phyloP scores from a whole-genome alignment of 2,113 vertebrate species.

The Odocoileus hemionus region DNA sequence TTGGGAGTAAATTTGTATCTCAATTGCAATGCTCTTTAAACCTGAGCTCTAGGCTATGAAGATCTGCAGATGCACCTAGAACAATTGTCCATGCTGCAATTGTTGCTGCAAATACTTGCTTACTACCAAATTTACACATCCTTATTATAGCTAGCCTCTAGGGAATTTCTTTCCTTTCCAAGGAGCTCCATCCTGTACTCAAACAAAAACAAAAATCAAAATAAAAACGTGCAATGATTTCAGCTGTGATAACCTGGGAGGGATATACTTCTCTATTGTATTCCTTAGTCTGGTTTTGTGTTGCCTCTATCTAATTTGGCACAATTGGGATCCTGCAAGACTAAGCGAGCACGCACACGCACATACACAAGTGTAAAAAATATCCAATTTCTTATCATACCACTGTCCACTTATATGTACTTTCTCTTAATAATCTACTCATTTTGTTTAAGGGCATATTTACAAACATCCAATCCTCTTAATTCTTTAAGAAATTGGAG shows the following conservation, averaged over 20 bases:
- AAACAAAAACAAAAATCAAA: not conserved
- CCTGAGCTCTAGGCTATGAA: not conserved
- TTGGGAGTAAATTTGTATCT: not conserved
- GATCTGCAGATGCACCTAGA: not conserved
- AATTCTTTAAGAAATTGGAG: not conserved
- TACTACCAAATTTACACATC: not conserved
- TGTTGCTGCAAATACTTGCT: not conserved
- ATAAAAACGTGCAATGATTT: not conserved
- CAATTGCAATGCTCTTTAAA: not conserved
- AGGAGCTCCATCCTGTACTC: not conserved
- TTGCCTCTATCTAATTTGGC: not conserved
- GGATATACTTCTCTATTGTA: not conserved
- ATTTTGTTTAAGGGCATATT: not conserved
- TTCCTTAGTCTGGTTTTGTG: not conserved
- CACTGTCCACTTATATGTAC: not conserved
- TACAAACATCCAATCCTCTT: not conserved
- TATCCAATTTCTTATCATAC: not conserved
- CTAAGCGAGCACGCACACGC: accelerated
- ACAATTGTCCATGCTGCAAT: not conserved
- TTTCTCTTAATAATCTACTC: not conserved
- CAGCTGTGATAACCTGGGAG: not conserved
- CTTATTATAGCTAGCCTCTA: not conserved
- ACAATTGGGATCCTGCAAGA: no score
- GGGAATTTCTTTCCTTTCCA: not conserved
- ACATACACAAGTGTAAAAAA: not conserved